phyloP scores from a whole-genome alignment of 1,140 invertebrate genomes.

The Eumaeus atala region DNA sequence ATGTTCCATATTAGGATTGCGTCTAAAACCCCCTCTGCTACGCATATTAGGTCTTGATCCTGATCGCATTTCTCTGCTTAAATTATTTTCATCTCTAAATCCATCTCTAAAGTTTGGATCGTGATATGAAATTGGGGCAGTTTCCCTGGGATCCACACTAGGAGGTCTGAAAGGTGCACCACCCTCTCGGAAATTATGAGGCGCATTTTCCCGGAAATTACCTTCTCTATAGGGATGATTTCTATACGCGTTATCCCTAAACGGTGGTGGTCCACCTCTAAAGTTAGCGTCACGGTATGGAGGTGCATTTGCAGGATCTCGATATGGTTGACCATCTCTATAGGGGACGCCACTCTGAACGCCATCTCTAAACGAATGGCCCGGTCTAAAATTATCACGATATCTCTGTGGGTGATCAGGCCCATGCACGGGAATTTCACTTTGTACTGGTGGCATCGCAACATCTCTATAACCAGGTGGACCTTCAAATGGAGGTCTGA shows the following conservation, averaged over 20 bases:
- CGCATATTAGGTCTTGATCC: slow-evolving; percentile 45
- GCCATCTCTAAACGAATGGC: slow-evolving; percentile 41
- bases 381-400: slow-evolving; percentile 53
- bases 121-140: slow-evolving; percentile 35
- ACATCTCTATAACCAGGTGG: slow-evolving; percentile 46
- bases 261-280: slow-evolving; percentile 53
- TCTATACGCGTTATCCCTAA: slow-evolving; percentile 54
- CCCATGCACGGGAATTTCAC: slow-evolving; percentile 54
- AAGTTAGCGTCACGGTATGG: slow-evolving; percentile 51
- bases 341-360: slow-evolving; percentile 39
- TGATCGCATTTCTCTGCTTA: slow-evolving; percentile 38
- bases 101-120: slow-evolving; percentile 56
- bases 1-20: slow-evolving; percentile 51
- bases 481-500: slow-evolving; percentile 52
- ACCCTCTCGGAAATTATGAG: slow-evolving; percentile 50
- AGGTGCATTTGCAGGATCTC: slow-evolving; percentile 39
- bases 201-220: slow-evolving; percentile 49
- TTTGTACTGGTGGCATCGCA: slow-evolving; percentile 36
- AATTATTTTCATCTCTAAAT: slow-evolving; percentile 51
- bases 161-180: slow-evolving; percentile 46
- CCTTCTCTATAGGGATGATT: slow-evolving; percentile 56
- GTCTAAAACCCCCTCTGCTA: slow-evolving; percentile 42
- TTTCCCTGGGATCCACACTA: slow-evolving; percentile 50
- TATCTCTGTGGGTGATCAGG: slow-evolving; percentile 44
- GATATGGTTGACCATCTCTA: slow-evolving; percentile 52